These are phyloP conservation scores for Cosmia pyralina DNA, from an alignment of 2,888 invertebrate genomes.

Conservation along the genomic window DNA sequence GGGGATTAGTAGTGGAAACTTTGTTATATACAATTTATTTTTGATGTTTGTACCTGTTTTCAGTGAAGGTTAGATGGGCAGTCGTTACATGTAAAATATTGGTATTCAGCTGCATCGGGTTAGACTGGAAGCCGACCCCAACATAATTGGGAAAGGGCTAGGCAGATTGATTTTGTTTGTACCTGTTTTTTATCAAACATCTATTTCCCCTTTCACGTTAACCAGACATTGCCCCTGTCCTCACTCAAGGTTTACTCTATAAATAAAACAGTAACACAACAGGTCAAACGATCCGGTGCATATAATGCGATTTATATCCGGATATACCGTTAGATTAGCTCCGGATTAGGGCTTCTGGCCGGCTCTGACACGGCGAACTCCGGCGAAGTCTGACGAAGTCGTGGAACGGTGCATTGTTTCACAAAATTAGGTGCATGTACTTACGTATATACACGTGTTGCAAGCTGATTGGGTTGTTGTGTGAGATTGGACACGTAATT, in stretches of 20 bases:
- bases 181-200: too few relatives aligned
- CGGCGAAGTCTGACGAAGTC: not conserved
- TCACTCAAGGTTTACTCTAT: conserved; percentile 43
- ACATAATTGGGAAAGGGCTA: too few relatives aligned
- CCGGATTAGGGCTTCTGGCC: conserved; percentile 69
- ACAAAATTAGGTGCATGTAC: conserved; percentile 28
- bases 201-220: too few relatives aligned
- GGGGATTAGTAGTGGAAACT: too few relatives aligned
- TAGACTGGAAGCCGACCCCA: too few relatives aligned
- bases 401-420: conserved; percentile 21
- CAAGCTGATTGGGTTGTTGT: conserved; percentile 37
- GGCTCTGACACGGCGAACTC: conserved; percentile 23
- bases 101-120: too few relatives aligned
- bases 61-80: too few relatives aligned
- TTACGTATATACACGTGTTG: conserved; percentile 13
- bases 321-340: conserved; percentile 66
- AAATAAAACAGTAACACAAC: conserved; percentile 40
- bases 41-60: too few relatives aligned
- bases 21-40: too few relatives aligned
- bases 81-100: too few relatives aligned
- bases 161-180: too few relatives aligned
- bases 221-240: conserved; percentile 21
- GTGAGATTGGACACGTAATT: conserved; percentile 39
- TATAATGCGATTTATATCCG: conserved; percentile 68
- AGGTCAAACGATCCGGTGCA: conserved; percentile 50